Evolutionary conservation across 1,140 invertebrate species (phyloP), one percentile per base, ranked within the genome.

Genomic region (Brachystomella parvula): DNA sequence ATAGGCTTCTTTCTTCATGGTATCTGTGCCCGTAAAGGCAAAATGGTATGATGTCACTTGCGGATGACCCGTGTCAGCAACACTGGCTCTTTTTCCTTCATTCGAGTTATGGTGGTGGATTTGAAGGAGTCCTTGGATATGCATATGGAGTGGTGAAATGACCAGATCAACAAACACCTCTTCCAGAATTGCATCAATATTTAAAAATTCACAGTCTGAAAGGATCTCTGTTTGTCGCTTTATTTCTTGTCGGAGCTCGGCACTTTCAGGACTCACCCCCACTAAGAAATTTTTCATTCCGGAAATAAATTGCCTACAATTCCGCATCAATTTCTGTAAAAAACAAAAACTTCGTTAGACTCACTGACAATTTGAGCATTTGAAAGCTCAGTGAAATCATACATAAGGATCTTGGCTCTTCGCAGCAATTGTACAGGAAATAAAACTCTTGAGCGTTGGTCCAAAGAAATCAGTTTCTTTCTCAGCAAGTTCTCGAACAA

Each of bases 271-370:
- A 62, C 66, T 68, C 1, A 70, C 66, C 24, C 71, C 71, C 0
- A 65, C 66, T n/a, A 73, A 33, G 32, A 66, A 73, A 44, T 73
- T 73, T 49, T 73, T 73, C 71, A 73, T 73, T 15, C 71, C 71
- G 0, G 63, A 65, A 19, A 73, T 68, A 61, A 73, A 73, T 32
- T 73, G 71, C 2, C 71, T 60, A 19, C 61, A 61, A 49, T 73
- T 73, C n/a, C 67, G 47, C 71, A 73, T 73, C 2, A 73, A 64
- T 68, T 70, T 70, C 71, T 72, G 47, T 15, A 65, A 21, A 47
- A 49, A 30, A 63, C 2, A 49, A 47, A 17, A 63, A 2, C 28
- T 33, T 39, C 17, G 15, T n/a, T n/a, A n/a, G n/a, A 35, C 60
- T 17, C 17, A 19, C 9, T 31, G 29, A 56, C 26, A 29, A 17